Conservation (phyloP, 2,888 invertebrate species). For the Rhamnusium bicolor region DNA sequence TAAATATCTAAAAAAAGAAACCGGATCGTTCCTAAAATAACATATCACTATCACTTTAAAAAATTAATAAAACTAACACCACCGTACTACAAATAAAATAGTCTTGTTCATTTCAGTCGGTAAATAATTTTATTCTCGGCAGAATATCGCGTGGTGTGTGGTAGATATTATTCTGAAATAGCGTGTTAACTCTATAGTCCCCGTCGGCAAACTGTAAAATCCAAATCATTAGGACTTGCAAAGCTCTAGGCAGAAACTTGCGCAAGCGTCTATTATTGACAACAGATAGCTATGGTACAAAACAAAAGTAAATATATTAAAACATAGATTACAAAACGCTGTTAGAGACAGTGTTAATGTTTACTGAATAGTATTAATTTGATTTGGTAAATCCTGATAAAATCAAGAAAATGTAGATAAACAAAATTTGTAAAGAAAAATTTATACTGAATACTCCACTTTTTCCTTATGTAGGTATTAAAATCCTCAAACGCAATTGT, state of each 20-base stretch:
- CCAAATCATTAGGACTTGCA: not conserved
- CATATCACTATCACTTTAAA: slow-evolving; percentile 5
- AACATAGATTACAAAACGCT: slow-evolving; percentile 6
- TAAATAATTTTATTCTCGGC: not conserved
- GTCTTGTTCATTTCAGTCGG: not conserved
- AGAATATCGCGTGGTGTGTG: slow-evolving; percentile 6
- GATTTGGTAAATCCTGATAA: not conserved
- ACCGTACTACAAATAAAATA: not conserved
- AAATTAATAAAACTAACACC: not conserved
- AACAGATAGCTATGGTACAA: slow-evolving; percentile 6
- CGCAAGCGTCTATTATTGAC: slow-evolving; percentile 27
- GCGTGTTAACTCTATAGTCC: not conserved
- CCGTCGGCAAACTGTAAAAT: slow-evolving; percentile 22
- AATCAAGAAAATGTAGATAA: not conserved
- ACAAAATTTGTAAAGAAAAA: not conserved
- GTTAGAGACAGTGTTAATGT: not conserved
- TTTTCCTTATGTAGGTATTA: no score
- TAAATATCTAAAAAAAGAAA: slow-evolving; percentile 10
- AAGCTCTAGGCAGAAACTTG: not conserved
- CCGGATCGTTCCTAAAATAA: slow-evolving; percentile 8
- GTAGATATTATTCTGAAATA: slow-evolving; percentile 21
- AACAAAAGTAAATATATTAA: slow-evolving; percentile 3
- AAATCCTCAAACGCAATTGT: no score
- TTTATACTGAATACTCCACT: not conserved
- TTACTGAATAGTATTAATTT: not conserved